Conservation (phyloP, 2,797 vertebrate genomes). For the Emydoidea blandingii region DNA sequence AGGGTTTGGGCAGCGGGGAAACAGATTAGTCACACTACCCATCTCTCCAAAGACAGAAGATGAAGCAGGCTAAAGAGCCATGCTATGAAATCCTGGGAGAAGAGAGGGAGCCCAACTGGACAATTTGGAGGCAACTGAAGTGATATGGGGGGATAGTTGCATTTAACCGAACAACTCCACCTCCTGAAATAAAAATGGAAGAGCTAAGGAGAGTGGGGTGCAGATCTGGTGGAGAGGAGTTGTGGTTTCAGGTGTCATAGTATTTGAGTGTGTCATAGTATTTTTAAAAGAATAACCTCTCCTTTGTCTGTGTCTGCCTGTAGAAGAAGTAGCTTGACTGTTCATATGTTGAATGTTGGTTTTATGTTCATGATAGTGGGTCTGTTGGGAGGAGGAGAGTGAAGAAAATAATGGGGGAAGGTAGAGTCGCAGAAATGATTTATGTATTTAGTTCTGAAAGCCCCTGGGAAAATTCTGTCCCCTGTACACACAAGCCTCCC, state of each 20-base stretch:
- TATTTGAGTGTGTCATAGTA: not conserved
- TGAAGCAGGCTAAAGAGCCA: not conserved
- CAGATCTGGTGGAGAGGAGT: not conserved
- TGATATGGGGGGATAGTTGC: accelerated
- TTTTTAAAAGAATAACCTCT: not conserved
- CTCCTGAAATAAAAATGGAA: not conserved
- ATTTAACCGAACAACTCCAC: not conserved
- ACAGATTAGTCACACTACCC: not conserved
- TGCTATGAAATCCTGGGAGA: not conserved
- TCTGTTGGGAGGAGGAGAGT: not conserved
- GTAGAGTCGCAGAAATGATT: not conserved
- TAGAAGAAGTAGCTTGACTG: accelerated
- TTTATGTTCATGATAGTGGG: not conserved
- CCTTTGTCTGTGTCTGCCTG: not conserved
- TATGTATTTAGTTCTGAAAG: not conserved
- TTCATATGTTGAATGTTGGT: accelerated
- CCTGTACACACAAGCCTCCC: not conserved
- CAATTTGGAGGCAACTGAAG: not conserved
- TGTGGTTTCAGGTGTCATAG: not conserved
- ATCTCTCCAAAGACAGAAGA: not conserved
- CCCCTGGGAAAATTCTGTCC: not conserved
- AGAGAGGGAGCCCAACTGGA: not conserved
- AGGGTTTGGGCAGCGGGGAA: not conserved
- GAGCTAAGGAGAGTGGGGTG: too few species aligned
- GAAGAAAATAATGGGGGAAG: not conserved